A percentile compares a stretch with the other conserved stretches of the same genome.
Conservation (phyloP, 2,797 vertebrate genomes). For the Darevskia nairensis region DNA sequence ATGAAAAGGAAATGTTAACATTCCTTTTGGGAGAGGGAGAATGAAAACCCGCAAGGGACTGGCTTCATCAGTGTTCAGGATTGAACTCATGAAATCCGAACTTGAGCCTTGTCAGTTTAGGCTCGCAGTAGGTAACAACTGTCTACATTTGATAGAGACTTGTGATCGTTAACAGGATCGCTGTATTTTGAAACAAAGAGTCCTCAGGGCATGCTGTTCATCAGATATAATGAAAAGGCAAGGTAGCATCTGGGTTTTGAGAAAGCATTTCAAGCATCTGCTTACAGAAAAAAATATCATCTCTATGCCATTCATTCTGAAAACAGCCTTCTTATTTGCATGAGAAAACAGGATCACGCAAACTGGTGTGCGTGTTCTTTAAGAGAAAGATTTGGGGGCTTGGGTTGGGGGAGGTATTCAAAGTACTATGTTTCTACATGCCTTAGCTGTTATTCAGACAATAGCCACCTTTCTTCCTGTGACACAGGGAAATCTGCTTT, state of each 20-base stretch:
- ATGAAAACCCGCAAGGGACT: not conserved
- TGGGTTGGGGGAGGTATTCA: not conserved
- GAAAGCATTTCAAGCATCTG: constrained; percentile 15
- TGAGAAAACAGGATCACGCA: not conserved
- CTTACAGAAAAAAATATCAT: not conserved
- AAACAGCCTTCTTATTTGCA: not conserved
- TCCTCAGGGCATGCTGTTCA: not conserved
- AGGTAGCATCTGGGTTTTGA: constrained; percentile 21
- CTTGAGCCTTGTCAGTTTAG: not conserved
- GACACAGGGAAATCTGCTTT: not conserved
- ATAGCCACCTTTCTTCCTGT: not conserved
- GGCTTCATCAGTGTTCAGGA: not conserved
- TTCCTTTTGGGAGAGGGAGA: not conserved
- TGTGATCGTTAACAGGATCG: not conserved
- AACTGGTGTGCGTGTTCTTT: not conserved
- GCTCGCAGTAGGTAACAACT: not conserved
- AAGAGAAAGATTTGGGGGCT: not conserved
- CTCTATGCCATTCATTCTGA: not conserved
- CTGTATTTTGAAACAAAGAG: constrained; percentile 19
- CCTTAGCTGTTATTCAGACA: not conserved
- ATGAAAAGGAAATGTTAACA: constrained; percentile 29
- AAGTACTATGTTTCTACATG: not conserved
- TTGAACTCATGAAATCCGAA: not conserved
- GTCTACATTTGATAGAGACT: constrained; percentile 4
- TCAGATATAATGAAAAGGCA: not conserved